Percentiles rank a stretch among this genome's conserved stretches.
Conservation (phyloP, 2,113 vertebrate species). For the Carettochelys insculpta region DNA sequence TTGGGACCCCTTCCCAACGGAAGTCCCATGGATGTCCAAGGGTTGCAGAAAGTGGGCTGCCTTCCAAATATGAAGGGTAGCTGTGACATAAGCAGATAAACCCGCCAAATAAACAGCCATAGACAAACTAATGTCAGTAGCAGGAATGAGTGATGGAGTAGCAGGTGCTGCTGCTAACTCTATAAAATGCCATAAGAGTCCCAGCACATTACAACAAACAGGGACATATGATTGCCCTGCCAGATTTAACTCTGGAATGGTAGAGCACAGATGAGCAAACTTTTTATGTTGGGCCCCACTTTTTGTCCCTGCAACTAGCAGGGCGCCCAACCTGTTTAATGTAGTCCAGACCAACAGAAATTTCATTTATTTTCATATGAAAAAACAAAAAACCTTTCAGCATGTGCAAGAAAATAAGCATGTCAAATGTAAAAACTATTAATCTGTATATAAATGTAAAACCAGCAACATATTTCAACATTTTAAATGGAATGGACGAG, state of each 20-base stretch:
- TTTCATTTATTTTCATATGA: too few species aligned
- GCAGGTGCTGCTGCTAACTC: not conserved
- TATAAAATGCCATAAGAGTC: not conserved
- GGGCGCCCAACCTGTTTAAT: too few species aligned
- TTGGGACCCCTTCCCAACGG: not conserved
- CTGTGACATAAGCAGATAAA: not conserved
- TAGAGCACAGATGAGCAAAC: not conserved
- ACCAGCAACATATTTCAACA: too few species aligned
- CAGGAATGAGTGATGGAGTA: not conserved
- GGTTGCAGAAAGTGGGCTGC: not conserved
- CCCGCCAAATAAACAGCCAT: not conserved
- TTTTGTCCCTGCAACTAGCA: too few species aligned
- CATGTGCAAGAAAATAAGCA: too few species aligned
- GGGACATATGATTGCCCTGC: not conserved
- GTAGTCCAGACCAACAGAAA: too few species aligned
- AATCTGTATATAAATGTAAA: too few species aligned
- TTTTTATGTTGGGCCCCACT: too few species aligned
- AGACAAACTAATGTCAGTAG: not conserved
- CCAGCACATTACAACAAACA: not conserved
- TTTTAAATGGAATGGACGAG: too few species aligned
- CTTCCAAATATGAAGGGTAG: not conserved
- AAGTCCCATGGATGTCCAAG: not conserved
- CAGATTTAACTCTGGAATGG: not conserved
- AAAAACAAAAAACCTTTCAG: too few species aligned
- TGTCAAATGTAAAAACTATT: too few species aligned